Conservation (phyloP, 2,113 vertebrate genomes). For the Myrmecobius fasciatus region DNA sequence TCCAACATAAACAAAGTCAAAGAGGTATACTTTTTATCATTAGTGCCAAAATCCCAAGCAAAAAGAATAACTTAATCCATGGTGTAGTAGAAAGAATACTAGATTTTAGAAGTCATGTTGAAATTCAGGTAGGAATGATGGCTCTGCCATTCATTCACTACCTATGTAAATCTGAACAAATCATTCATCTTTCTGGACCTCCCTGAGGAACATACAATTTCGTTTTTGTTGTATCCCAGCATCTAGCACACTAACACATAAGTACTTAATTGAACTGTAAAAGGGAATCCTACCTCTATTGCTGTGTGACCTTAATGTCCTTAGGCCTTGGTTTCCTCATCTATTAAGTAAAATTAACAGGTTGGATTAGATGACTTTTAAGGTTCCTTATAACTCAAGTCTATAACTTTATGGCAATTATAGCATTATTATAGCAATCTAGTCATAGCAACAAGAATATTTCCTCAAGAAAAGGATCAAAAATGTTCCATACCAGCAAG, state of each 20-base stretch:
- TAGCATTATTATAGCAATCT: not conserved
- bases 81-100: not conserved
- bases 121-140: not conserved
- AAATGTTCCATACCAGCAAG: not conserved
- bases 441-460: not conserved
- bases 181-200: not conserved
- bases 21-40: not conserved
- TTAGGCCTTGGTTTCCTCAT: not conserved
- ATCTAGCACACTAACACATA: not conserved
- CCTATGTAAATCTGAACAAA: not conserved
- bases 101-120: not conserved
- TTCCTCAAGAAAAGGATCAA: not conserved
- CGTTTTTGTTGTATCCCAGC: not conserved
- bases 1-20: not conserved
- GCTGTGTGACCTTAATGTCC: not conserved
- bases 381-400: not conserved
- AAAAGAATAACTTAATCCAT: not conserved
- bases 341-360: not conserved
- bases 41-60: not conserved
- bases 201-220: not conserved
- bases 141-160: not conserved
- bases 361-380: not conserved
- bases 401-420: not conserved
- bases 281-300: not conserved
- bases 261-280: not conserved